Evolutionary conservation across 2,888 invertebrate species (phyloP).

Genomic region (Xylota segnis): DNA sequence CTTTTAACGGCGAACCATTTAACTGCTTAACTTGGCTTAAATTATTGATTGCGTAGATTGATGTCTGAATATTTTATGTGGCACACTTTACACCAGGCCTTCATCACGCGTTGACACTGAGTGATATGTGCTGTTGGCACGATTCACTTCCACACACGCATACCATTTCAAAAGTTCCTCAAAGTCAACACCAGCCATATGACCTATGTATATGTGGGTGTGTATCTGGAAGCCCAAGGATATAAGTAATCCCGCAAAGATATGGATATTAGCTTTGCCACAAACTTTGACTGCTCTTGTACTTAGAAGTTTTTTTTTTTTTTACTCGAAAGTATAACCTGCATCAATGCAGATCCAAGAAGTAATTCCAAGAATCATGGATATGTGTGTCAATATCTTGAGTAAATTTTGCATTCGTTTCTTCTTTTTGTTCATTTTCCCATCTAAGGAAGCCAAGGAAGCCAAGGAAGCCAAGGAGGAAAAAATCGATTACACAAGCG

Average conservation of each 20-base stretch:
- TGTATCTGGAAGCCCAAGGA: conserved; percentile 3
- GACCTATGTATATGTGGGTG: no score
- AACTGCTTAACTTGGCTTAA: conserved; percentile 57
- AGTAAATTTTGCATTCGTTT: conserved; percentile 15
- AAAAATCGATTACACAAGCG: conserved; percentile 55
- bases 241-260: conserved; percentile 31
- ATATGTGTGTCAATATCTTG: conserved; percentile 1
- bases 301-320: background rate
- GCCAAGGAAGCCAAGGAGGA: background rate
- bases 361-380: background rate
- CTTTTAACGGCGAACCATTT: conserved; percentile 47
- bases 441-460: background rate
- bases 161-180: background rate
- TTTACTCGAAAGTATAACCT: conserved; percentile 4
- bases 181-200: conserved; percentile 23
- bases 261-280: conserved; percentile 41
- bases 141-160: conserved; percentile 17
- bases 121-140: conserved; percentile 29
- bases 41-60: conserved; percentile 67
- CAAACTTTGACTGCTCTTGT: conserved; percentile 17
- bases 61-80: conserved; percentile 63
- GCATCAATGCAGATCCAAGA: conserved; percentile 28
- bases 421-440: background rate
- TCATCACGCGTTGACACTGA: conserved; percentile 55
- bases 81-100: conserved; percentile 27